A percentile compares a stretch with the other conserved stretches of the same genome.
Evolutionary conservation across 2,888 invertebrate genomes (phyloP).

Genomic region (Leptogaster cylindrica): DNA sequence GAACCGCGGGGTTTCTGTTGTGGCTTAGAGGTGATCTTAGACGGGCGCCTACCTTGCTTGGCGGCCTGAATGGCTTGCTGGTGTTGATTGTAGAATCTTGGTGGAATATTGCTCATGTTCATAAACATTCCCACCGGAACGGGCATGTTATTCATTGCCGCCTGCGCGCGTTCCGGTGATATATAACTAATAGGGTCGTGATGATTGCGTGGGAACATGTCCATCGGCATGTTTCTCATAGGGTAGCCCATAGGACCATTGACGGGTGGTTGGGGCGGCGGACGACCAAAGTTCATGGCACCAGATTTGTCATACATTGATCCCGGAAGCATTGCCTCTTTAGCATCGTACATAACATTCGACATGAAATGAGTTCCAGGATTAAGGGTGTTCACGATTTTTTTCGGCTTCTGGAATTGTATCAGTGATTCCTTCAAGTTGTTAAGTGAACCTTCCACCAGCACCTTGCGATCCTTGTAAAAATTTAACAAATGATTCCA

Average conservation of each 20-base stretch:
- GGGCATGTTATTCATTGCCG: slow-evolving; percentile 79
- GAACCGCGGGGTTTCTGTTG: slow-evolving; percentile 57
- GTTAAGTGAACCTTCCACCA: slow-evolving; percentile 97
- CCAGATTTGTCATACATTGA: slow-evolving; percentile 86
- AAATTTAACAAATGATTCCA: slow-evolving; percentile 98
- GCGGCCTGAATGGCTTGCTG: slow-evolving; percentile 68
- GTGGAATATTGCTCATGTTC: slow-evolving; percentile 83
- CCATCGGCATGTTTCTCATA: slow-evolving; percentile 61
- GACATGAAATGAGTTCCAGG: slow-evolving; percentile 98
- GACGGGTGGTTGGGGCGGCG: slow-evolving; percentile 32
- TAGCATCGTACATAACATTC: slow-evolving; percentile 94
- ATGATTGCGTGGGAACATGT: slow-evolving; percentile 73
- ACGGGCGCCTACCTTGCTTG: slow-evolving; percentile 60
- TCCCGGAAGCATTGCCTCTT: slow-evolving; percentile 93
- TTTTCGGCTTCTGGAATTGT: slow-evolving; percentile 96
- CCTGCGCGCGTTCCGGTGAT: slow-evolving; percentile 80
- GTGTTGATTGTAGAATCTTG: slow-evolving; percentile 77
- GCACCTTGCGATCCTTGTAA: slow-evolving; percentile 91
- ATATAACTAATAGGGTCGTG: slow-evolving; percentile 93
- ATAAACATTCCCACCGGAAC: slow-evolving; percentile 95
- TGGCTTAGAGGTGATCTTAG: slow-evolving; percentile 51
- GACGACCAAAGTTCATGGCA: slow-evolving; percentile 45
- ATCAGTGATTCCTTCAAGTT: slow-evolving; percentile 96
- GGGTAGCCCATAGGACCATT: slow-evolving; percentile 46
- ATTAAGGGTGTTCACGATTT: slow-evolving; percentile 90